Evolutionary conservation across 1,140 invertebrate genomes (phyloP).

Genomic region (Frieseomelitta varia): DNA sequence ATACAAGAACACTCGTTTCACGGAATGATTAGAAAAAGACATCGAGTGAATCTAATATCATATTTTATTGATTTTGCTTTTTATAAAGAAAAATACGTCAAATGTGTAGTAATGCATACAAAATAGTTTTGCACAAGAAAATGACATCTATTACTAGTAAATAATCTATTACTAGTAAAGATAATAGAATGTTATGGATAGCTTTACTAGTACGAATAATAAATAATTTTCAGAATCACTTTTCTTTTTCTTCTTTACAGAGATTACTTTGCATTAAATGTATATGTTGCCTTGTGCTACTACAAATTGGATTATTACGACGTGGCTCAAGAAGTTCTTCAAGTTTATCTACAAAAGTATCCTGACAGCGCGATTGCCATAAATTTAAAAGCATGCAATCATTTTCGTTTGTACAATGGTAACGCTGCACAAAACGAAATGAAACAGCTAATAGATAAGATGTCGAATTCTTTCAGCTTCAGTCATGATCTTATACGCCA

Average conservation of each 20-base stretch:
- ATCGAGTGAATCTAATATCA: too few relatives aligned
- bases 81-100: too few relatives aligned
- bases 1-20: too few relatives aligned
- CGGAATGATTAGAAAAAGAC: too few relatives aligned
- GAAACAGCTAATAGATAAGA: slow-evolving; percentile 90
- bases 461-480: slow-evolving; percentile 91
- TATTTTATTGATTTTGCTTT: too few relatives aligned
- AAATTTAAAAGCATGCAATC: slow-evolving; percentile 96
- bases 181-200: too few relatives aligned
- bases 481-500: slow-evolving; percentile 97
- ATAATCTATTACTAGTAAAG: too few relatives aligned
- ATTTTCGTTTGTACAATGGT: slow-evolving; percentile 95
- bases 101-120: too few relatives aligned
- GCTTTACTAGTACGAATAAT: too few relatives aligned
- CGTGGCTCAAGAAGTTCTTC: slow-evolving; percentile 96
- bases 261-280: slow-evolving; percentile 96
- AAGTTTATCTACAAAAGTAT: slow-evolving; percentile 95
- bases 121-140: too few relatives aligned
- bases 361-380: slow-evolving; percentile 97
- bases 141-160: too few relatives aligned
- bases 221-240: too few relatives aligned
- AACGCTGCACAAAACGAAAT: slow-evolving; percentile 95
- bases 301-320: slow-evolving; percentile 98
- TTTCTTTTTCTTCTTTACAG: slow-evolving; percentile 82
- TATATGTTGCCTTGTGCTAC: slow-evolving; percentile 98